These are phyloP conservation scores for Drosophila seclusa DNA, from an alignment of 2,888 invertebrate species.

Conservation along the genomic window DNA sequence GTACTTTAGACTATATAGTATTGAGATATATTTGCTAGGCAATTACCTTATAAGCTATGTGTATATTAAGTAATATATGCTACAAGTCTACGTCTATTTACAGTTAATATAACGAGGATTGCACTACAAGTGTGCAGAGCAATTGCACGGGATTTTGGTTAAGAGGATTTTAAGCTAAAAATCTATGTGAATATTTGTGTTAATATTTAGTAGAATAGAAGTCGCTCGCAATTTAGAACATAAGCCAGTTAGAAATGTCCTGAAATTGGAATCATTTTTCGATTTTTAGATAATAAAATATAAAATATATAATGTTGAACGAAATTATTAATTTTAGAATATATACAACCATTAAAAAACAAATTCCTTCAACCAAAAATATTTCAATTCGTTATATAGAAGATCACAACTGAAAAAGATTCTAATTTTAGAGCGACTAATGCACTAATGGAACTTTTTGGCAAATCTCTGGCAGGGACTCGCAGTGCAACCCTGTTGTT, in stretches of 20 bases:
- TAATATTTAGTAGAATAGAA: neutral
- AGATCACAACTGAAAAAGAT: neutral
- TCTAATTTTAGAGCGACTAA: neutral
- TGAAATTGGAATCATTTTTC: neutral
- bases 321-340: neutral
- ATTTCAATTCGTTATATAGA: neutral
- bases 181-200: neutral
- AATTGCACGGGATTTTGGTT: neutral
- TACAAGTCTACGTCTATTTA: constrained; percentile 54
- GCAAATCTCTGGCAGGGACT: constrained; percentile 14
- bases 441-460: neutral
- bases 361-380: neutral
- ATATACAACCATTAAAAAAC: neutral
- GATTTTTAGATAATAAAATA: neutral
- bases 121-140: constrained; percentile 56
- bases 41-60: constrained; percentile 3
- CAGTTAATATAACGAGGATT: constrained; percentile 59
- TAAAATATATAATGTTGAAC: neutral
- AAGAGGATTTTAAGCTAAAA: neutral
- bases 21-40: neutral
- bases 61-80: constrained; percentile 23
- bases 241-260: neutral
- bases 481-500: constrained; percentile 50
- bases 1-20: constrained; percentile 9
- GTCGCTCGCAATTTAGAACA: neutral